Base-by-base conservation (phyloP, 2,888 invertebrate species). In the Tuta absoluta region DNA sequence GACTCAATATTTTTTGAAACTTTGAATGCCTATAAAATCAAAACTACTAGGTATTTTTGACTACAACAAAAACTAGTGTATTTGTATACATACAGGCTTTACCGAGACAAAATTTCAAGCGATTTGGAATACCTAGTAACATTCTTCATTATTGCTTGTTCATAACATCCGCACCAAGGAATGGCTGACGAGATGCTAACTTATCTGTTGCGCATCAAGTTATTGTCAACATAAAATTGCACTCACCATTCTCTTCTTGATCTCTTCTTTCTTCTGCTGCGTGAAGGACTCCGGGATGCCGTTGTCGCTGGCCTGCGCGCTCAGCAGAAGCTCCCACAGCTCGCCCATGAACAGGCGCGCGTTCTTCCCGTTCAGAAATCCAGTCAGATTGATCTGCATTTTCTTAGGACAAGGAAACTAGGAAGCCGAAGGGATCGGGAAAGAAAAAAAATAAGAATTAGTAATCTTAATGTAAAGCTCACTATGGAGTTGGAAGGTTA, bases 361-460 rank as follows among this genome's bases (percentile, higher is more conserved):
- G 89, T 99, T 98, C 87, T 98, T 98, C 12, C 98, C 98, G 84
- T 99, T 99, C 68, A 99, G 93, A 89, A 99, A 99, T 58, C 99
- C 99, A 57, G 99, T 99, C 87, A 99, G 93, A 91, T 99, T 99
- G 81, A 99, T 99, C 94, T 99, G 99, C 96, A 99, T 99, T 91
- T 98, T 97, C 89, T 98, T 97, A 60, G 98, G 98, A 92, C 99
- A 98, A 63, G 98, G 98, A 91, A 95, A 96, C 97, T 97, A 92
- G 84, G 93, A 93, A 91, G 84, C 78, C 81, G 83, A 71, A 82
- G 83, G 79, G 85, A 87, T 80, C 79, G 86, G 88, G 87, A 88
- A 86, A 86, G 82, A 89, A 87, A 88, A 85, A 70, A 80, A 68
- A 69, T 65, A 67, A 66, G 65, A 66, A 77, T 87, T 81, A 87